These are phyloP conservation scores for Tipula lateralis DNA, from an alignment of 2,888 invertebrate species.

Conservation along the genomic window DNA sequence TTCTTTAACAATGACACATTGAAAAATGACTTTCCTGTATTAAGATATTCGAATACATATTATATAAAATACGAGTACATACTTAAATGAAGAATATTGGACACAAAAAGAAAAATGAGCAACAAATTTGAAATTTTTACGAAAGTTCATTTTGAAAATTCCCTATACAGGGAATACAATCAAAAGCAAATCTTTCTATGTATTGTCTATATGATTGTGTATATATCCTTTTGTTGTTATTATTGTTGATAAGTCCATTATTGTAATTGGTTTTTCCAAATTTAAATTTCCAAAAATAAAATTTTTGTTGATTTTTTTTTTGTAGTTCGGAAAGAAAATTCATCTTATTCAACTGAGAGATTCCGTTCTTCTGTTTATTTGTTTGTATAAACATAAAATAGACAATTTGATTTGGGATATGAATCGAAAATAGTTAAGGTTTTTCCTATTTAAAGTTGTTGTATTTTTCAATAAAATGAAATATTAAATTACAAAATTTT, in stretches of 20 bases:
- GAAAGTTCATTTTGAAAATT: not conserved
- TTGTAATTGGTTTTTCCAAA: not conserved
- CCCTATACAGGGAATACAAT: not conserved
- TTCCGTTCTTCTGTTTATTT: not conserved
- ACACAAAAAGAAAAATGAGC: not conserved
- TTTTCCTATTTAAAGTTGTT: not conserved
- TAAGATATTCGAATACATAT: not conserved
- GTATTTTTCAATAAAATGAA: not conserved
- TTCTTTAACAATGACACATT: not conserved
- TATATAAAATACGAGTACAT: too few relatives aligned
- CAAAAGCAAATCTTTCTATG: not conserved
- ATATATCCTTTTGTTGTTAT: not conserved
- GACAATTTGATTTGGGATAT: not conserved
- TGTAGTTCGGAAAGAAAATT: not conserved
- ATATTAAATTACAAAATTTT: not conserved
- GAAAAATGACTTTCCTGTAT: not conserved
- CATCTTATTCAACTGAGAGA: not conserved
- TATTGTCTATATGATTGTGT: not conserved
- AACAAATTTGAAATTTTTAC: not conserved
- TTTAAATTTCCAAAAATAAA: not conserved
- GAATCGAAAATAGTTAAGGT: not conserved
- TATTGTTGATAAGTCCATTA: conserved; percentile 24
- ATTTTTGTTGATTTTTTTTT: not conserved
- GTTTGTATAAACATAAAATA: not conserved
- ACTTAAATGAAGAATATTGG: not conserved